Base-by-base conservation (phyloP, 2,113 vertebrate species). In the Muntiacus muntjak region DNA sequence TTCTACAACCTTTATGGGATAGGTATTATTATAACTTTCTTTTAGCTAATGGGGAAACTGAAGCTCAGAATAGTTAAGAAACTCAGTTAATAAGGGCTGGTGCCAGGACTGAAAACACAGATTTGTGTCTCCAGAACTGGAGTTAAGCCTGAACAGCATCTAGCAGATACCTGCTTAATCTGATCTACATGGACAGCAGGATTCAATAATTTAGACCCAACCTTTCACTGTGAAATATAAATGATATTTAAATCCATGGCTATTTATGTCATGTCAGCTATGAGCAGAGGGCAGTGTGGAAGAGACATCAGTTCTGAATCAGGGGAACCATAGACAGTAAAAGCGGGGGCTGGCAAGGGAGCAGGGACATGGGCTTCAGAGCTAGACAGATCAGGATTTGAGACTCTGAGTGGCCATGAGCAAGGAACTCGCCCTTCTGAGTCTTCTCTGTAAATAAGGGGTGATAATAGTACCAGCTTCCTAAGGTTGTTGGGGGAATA, bases 181-280 rank as follows among this genome's bases (percentile, higher is more conserved):
- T 64, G 43, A 95, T 89, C 43, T 30, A 9, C 12, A 1, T 21
- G 76, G 57, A 94, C 45, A 87, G 55, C n/a, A 47, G 71, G 9
- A 79, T 60, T 93, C 89, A 94, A 82, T 94, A 81, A 93, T 91
- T 91, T 47, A 96, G 91, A 82, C 57, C 15, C 25, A 33, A 74
- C 0, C 87, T 85, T 94, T 84, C 84, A 96, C 64, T 90, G 50
- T 76, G n/a, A 93, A 89, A 76, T 87, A 84, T 12, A 95, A 94
- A 83, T 91, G n/a, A 78, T 83, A 54, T 71, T 90, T 52, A 91
- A 88, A 62, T 55, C 58, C 52, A 13, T 4, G 28, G 6, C 33
- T 83, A 6, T 91, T 83, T 81, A 74, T 85, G 94, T 81, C 54
- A 64, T 26, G 16, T 79, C 79, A 85, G 94, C 96, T 76, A 6